Evolutionary conservation across 2,888 invertebrate genomes (phyloP).

Genomic region (Masnerella sp.): DNA sequence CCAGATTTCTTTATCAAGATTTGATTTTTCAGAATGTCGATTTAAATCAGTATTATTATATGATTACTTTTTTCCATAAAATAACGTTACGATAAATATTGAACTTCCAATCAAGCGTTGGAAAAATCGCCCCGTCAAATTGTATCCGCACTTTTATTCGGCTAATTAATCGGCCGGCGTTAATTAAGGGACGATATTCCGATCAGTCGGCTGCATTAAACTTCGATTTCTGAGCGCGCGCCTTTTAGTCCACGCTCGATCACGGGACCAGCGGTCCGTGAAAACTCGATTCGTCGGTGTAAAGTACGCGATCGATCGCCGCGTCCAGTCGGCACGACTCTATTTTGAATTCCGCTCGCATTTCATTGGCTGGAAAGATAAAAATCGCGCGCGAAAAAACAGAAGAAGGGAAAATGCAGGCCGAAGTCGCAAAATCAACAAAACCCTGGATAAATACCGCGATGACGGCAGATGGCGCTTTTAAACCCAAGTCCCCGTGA

Average conservation of each 20-base stretch:
- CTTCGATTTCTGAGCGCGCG: constrained; percentile 52
- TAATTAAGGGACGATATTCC: constrained; percentile 51
- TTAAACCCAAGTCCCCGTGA: constrained; percentile 24
- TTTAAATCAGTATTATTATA: too few species aligned
- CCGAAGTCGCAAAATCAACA: constrained; percentile 45
- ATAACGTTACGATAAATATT: too few species aligned
- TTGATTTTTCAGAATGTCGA: too few species aligned
- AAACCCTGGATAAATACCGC: constrained; percentile 41
- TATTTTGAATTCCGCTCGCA: constrained; percentile 44
- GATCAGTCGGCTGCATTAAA: constrained; percentile 50
- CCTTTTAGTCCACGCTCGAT: constrained; percentile 47
- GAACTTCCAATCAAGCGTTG: not conserved
- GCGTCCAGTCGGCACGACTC: constrained; percentile 37
- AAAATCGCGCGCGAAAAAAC: constrained; percentile 15
- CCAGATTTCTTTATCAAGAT: too few species aligned
- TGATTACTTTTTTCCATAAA: too few species aligned
- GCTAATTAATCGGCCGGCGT: constrained; percentile 42
- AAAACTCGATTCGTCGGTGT: constrained; percentile 54
- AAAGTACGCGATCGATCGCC: constrained; percentile 47
- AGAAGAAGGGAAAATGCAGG: constrained; percentile 23
- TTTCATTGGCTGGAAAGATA: constrained; percentile 36
- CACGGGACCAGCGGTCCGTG: constrained; percentile 36
- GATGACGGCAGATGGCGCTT: constrained; percentile 37
- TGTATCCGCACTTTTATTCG: constrained; percentile 8
- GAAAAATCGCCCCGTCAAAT: constrained; percentile 2